Evolutionary conservation across 2,888 invertebrate genomes (phyloP).

Genomic region (Cantharis flavilabris): DNA sequence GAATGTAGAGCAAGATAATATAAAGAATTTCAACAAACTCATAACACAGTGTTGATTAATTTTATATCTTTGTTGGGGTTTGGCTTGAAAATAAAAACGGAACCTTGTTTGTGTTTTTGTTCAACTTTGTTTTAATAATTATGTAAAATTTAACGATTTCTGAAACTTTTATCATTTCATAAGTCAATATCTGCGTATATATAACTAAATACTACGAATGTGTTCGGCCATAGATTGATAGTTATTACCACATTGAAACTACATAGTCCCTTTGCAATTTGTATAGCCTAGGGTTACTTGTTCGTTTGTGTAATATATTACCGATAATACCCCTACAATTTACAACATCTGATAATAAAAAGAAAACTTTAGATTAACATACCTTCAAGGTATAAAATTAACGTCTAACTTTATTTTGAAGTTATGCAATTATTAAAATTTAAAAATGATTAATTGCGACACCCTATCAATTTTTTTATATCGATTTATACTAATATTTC

Average conservation of each 20-base stretch:
- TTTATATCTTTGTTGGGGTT: too few relatives aligned
- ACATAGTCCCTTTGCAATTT: slow-evolving; percentile 1
- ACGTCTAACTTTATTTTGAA: background rate
- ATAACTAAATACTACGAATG: background rate
- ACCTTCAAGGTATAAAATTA: background rate
- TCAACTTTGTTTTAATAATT: background rate
- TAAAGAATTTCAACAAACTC: too few relatives aligned
- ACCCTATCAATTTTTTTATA: background rate
- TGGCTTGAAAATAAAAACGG: background rate
- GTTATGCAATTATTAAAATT: background rate
- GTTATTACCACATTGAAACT: background rate
- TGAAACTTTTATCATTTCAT: background rate
- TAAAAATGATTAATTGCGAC: background rate
- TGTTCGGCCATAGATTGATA: background rate
- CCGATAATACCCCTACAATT: slow-evolving; percentile 1
- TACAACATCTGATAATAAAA: background rate
- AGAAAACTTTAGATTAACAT: background rate
- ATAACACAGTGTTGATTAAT: too few relatives aligned
- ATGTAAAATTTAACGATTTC: background rate
- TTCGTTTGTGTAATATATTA: slow-evolving; percentile 3
- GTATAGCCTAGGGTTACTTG: background rate
- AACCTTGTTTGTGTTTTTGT: background rate
- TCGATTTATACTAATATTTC: background rate
- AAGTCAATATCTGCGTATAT: background rate
- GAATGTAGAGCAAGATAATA: too few relatives aligned